These are phyloP conservation scores for Polypterus bichir DNA, from an alignment of 2,113 vertebrate species.

Conservation along the genomic window DNA sequence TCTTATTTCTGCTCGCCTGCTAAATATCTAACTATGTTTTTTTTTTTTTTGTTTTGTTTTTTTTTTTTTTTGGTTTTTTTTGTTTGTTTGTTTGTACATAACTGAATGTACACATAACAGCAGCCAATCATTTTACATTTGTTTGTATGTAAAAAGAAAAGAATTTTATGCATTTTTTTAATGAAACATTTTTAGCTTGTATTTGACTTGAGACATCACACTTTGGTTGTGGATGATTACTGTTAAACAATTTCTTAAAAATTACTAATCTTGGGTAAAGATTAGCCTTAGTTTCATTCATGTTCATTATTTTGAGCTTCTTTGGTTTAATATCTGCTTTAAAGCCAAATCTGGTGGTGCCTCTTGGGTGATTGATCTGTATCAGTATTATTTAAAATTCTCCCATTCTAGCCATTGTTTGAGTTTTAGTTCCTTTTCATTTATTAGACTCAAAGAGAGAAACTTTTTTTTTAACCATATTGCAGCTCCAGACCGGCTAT, in stretches of 20 bases:
- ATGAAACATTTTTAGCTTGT: conserved; percentile 50
- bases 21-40: no score
- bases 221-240: conserved; percentile 38
- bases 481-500: no score
- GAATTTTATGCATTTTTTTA: conserved; percentile 40
- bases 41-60: neutral
- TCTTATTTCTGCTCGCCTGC: no score
- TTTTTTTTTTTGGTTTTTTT: conserved; percentile 30
- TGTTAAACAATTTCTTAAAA: conserved; percentile 22
- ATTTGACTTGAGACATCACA: conserved; percentile 34
- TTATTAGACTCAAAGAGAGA: no score
- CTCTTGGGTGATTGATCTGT: neutral
- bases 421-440: no score
- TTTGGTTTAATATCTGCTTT: conserved; percentile 5
- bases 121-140: conserved; percentile 46
- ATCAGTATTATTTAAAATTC: no score
- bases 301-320: conserved; percentile 5
- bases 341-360: conserved; percentile 1
- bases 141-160: conserved; percentile 50
- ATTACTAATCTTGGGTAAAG: conserved; percentile 33
- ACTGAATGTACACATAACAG: conserved; percentile 47
- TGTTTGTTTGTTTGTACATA: conserved; percentile 48
- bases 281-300: conserved; percentile 9
- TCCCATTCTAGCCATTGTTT: no score
- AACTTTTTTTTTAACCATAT: no score